These are phyloP conservation scores for Astreopora myriophthalma DNA, from an alignment of 64 coral and sea anemone species.

Conservation along the genomic window DNA sequence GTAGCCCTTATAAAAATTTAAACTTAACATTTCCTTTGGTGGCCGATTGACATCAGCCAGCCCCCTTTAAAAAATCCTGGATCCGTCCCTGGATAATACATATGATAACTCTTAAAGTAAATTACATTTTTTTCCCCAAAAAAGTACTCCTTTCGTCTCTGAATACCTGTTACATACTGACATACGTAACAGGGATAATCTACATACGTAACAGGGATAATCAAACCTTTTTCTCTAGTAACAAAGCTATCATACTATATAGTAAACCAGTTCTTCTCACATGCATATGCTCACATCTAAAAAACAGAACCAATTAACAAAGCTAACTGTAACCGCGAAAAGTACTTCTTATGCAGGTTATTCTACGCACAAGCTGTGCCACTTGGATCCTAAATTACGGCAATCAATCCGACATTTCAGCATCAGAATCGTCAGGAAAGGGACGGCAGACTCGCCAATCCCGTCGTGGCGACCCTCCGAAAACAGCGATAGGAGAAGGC, in stretches of 20 bases:
- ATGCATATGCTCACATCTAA: background rate
- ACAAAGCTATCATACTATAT: background rate
- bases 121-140: background rate
- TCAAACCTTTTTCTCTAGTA: background rate
- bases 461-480: too few species aligned
- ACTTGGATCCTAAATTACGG: background rate
- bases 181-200: too few species aligned
- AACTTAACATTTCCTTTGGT: too few species aligned
- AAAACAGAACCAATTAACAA: background rate
- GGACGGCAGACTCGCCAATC: too few species aligned
- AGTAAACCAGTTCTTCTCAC: background rate
- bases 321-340: background rate
- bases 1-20: too few species aligned
- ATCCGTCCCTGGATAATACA: too few species aligned
- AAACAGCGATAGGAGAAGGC: too few species aligned
- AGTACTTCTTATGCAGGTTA: too few species aligned
- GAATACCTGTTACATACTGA: too few species aligned
- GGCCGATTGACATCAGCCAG: too few species aligned
- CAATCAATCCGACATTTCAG: background rate
- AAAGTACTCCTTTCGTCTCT: background rate
- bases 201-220: background rate
- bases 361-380: background rate
- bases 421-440: constrained; percentile 14
- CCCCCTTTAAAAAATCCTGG: too few species aligned
- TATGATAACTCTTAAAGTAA: background rate